phyloP scores from a whole-genome alignment of 2,113 vertebrate species.

The Prunella himalayana region DNA sequence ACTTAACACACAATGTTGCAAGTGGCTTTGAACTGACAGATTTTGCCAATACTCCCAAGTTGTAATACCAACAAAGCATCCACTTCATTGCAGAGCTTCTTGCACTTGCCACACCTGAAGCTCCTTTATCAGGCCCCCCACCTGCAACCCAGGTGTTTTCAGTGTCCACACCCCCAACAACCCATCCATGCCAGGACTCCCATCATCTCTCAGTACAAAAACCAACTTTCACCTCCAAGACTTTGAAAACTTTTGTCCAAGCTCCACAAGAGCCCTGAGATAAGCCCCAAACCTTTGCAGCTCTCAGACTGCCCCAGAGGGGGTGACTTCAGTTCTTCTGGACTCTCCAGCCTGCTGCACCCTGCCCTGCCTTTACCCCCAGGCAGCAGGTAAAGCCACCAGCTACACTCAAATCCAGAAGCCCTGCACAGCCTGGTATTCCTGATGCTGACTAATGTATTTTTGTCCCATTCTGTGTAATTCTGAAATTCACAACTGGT shows the following conservation, averaged over 20 bases:
- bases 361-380: background rate
- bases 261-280: background rate
- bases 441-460: background rate
- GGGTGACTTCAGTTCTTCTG: background rate
- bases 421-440: background rate
- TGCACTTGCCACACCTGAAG: background rate
- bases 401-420: background rate
- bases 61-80: background rate
- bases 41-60: background rate
- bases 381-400: background rate
- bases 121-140: background rate
- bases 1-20: background rate
- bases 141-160: background rate
- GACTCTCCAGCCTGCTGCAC: background rate
- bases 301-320: background rate
- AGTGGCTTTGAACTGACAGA: background rate
- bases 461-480: background rate
- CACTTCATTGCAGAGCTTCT: background rate
- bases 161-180: background rate
- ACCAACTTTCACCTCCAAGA: background rate
- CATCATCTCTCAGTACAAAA: background rate
- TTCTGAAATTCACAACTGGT: background rate
- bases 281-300: background rate
- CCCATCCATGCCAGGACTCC: background rate
- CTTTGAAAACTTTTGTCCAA: background rate